A percentile compares a stretch with the other conserved stretches of the same genome.
phyloP scores from a whole-genome alignment of 2,113 vertebrate species.

The Passer domesticus region DNA sequence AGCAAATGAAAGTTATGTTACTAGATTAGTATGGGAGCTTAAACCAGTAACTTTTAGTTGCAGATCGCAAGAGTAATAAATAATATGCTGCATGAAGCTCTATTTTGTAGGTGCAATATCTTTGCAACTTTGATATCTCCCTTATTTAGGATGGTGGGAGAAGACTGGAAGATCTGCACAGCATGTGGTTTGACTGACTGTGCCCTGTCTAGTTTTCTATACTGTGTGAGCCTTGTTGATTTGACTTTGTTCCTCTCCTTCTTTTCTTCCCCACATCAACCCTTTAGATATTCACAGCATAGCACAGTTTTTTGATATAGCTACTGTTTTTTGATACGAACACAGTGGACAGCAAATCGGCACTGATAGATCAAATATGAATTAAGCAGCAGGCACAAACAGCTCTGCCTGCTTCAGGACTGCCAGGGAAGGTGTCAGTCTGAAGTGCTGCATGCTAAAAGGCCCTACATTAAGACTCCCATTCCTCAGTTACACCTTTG shows the following conservation, averaged over 20 bases:
- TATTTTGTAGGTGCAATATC: not conserved
- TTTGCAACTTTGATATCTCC: not conserved
- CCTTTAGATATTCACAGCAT: fast-evolving
- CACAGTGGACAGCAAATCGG: not conserved
- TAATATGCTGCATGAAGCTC: not conserved
- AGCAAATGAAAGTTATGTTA: fast-evolving
- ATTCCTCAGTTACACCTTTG: not conserved
- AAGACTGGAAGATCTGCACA: not conserved
- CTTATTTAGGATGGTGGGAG: not conserved
- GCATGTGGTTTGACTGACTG: not conserved
- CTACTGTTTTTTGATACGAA: not conserved
- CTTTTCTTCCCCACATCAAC: no score
- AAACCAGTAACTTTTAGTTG: not conserved
- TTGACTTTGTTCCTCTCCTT: not conserved
- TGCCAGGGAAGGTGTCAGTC: not conserved
- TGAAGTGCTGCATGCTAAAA: not conserved
- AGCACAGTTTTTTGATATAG: not conserved
- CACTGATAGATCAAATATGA: not conserved
- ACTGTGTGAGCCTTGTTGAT: not conserved
- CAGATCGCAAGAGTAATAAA: not conserved
- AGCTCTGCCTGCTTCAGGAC: not conserved
- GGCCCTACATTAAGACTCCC: fast-evolving
- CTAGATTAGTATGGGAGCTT: not conserved
- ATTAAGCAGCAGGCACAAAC: not conserved
- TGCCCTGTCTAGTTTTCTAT: not conserved